phyloP scores from a whole-genome alignment of 2,113 vertebrate species.

The Coregonus clupeaformis region DNA sequence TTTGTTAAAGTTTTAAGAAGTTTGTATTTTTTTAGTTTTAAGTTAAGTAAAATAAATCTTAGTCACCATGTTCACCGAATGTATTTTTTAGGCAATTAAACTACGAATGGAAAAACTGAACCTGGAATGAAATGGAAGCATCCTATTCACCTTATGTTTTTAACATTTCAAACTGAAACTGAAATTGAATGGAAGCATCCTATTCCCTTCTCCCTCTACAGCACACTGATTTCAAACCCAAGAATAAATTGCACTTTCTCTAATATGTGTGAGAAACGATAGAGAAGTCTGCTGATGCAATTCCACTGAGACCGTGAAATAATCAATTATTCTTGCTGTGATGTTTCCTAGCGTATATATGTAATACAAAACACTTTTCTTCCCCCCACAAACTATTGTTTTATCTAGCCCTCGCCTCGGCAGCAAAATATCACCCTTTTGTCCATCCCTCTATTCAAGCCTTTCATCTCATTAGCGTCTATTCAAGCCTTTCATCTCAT shows the following conservation, averaged over 20 bases:
- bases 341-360: background rate
- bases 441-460: background rate
- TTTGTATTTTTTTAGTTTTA: background rate
- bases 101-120: background rate
- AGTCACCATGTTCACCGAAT: too few relatives aligned
- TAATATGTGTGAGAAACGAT: slow-evolving; percentile 2
- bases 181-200: background rate
- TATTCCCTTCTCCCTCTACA: background rate
- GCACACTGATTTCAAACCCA: too few relatives aligned
- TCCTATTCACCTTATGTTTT: background rate
- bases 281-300: slow-evolving; percentile 1
- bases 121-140: too few relatives aligned
- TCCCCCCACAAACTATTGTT: background rate
- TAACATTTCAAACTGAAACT: background rate
- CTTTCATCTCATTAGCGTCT: too few relatives aligned
- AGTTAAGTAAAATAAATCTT: background rate
- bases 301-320: slow-evolving; percentile 6
- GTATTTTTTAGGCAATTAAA: too few relatives aligned
- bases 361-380: background rate
- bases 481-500: too few relatives aligned
- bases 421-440: slow-evolving; percentile 3
- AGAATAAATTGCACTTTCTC: background rate
- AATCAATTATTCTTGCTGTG: background rate
- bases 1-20: background rate
- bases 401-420: background rate